Evolutionary conservation across 2,888 invertebrate species (phyloP), one percentile per base, ranked within the genome.

Genomic region (Acleris emargana): DNA sequence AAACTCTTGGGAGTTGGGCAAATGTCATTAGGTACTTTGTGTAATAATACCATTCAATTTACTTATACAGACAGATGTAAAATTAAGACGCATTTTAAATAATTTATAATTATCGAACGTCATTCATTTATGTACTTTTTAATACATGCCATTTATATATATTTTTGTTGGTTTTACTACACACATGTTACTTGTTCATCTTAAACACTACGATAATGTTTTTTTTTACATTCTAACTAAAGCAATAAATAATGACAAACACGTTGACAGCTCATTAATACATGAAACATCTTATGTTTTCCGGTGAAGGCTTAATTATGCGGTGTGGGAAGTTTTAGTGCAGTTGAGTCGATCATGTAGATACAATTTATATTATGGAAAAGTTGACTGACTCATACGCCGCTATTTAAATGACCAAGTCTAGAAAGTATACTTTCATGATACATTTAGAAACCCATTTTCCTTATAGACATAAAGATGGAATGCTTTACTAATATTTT

Each of bases 351-450:
- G n/a, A n/a, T n/a, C 53, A 61, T 32, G 42, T 18, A 32, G 32
- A 28, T 49, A 28, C 5, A 17, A 49, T 45, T 17, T 28, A 45
- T 38, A n/a, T 9, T 38, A n/a, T 9, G 28, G 28, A 53, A 38
- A 45, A 25, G 53, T 28, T 16, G n/a, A 28, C 45, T 54, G 61
- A 61, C 53, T 61, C 61, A 54, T 20, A 54, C 28, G 9, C 49
- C 20, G 11, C 3, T 13, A 49, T 49, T 49, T 11, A 11, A 49
- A 49, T 32, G 9, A 49, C 49, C 13, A 20, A 49, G 17, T 45
- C 45, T 49, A 49, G 20, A 20, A 49, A 49, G 17, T 20, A 13
- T 49, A 17, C 6, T 6, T 16, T 17, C 5, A 7, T 5, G 5
- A 45, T 17, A n/a, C 5, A n/a, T 45, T 17, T 45, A 16, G 7